phyloP scores from a whole-genome alignment of 2,113 vertebrate species.

The Mus spicilegus region DNA sequence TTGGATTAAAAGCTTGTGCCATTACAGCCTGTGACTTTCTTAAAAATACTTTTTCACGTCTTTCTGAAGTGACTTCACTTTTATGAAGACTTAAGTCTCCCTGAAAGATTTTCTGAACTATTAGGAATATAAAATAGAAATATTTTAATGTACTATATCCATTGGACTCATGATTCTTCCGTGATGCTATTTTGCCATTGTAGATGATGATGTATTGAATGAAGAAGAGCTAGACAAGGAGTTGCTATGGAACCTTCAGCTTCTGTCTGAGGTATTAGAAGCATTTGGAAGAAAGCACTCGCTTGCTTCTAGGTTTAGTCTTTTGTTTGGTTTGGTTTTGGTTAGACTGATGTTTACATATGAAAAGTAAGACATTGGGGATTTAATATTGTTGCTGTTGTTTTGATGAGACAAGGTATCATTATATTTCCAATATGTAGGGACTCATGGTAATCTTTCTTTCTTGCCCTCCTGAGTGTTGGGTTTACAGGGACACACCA shows the following conservation, averaged over 20 bases:
- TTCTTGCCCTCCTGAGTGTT: background rate
- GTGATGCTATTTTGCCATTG: conserved; percentile 70
- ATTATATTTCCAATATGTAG: background rate
- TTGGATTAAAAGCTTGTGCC: background rate
- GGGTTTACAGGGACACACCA: background rate
- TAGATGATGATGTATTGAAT: conserved; percentile 96
- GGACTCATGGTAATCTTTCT: background rate
- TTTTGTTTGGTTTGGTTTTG: background rate
- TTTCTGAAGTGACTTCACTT: background rate
- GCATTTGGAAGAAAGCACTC: conserved; percentile 40
- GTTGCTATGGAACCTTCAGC: conserved; percentile 97
- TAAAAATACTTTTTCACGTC: background rate
- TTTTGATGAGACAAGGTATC: background rate
- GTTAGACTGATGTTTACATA: background rate
- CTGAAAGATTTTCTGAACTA: conserved; percentile 33
- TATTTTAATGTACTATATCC: conserved; percentile 19
- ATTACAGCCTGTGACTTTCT: background rate
- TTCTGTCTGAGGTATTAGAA: conserved; percentile 95
- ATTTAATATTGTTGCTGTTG: background rate
- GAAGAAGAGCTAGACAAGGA: conserved; percentile 99
- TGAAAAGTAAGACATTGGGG: background rate
- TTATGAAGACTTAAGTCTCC: background rate
- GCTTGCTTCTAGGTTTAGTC: background rate
- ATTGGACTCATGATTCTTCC: background rate
- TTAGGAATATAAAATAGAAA: conserved; percentile 39